Evolutionary conservation across 2,888 invertebrate genomes (phyloP).

Genomic region (Meganola albula): DNA sequence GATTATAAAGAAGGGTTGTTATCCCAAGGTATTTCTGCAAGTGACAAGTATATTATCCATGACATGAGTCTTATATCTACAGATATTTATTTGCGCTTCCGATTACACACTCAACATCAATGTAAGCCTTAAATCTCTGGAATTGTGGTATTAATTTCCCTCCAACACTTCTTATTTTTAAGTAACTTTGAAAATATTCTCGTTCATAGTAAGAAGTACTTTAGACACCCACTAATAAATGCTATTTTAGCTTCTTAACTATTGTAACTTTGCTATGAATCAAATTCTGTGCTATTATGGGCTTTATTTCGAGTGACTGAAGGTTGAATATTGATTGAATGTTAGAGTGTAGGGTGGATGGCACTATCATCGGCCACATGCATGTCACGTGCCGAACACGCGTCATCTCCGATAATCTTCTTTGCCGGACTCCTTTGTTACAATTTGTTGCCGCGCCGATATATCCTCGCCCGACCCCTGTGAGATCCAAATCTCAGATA

Average conservation of each 20-base stretch:
- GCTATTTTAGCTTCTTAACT: slow-evolving; percentile 29
- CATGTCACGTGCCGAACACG: slow-evolving; percentile 67
- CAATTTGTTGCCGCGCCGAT: slow-evolving; percentile 68
- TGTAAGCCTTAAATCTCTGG: slow-evolving; percentile 72
- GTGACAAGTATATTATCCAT: slow-evolving; percentile 52
- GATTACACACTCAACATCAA: slow-evolving; percentile 68
- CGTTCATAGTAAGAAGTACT: slow-evolving; percentile 25
- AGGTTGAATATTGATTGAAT: slow-evolving; percentile 25
- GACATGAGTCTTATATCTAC: slow-evolving; percentile 41
- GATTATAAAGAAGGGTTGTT: too few relatives aligned
- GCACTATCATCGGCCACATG: slow-evolving; percentile 57
- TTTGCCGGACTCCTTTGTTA: slow-evolving; percentile 71
- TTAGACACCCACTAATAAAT: slow-evolving; percentile 26
- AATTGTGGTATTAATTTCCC: slow-evolving; percentile 77
- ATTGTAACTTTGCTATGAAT: slow-evolving; percentile 23
- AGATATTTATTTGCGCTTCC: slow-evolving; percentile 69
- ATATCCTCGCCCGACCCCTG: slow-evolving; percentile 48
- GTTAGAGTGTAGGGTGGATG: slow-evolving; percentile 44
- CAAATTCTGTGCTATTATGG: slow-evolving; percentile 10
- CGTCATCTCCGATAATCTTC: slow-evolving; percentile 71
- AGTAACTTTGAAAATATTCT: slow-evolving; percentile 39
- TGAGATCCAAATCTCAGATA: slow-evolving; percentile 66
- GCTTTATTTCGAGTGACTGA: slow-evolving; percentile 8
- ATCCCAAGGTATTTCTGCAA: slow-evolving; percentile 47
- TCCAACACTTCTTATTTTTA: slow-evolving; percentile 72